A percentile compares a stretch with the other conserved stretches of the same genome.
Evolutionary conservation across 2,113 vertebrate genomes (phyloP).

Genomic region (Plectropomus leopardus): DNA sequence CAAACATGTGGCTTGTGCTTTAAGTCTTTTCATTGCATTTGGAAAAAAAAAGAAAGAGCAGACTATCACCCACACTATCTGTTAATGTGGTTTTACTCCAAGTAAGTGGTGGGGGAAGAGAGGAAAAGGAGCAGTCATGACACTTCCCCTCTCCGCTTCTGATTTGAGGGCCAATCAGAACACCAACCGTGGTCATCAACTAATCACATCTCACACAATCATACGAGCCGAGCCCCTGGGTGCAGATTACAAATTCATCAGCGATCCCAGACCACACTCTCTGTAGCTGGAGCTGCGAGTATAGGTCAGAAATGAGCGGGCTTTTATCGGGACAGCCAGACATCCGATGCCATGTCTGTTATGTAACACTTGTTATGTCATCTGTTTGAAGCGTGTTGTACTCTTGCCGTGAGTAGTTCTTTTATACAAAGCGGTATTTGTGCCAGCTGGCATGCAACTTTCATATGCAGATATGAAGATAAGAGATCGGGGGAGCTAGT

Average conservation of each 20-base stretch:
- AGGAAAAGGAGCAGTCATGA: conserved; percentile 31
- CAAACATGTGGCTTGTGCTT: neutral
- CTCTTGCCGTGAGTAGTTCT: conserved; percentile 60
- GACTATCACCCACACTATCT: neutral
- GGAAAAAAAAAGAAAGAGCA: neutral
- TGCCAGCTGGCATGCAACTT: conserved; percentile 77
- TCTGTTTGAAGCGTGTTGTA: conserved; percentile 61
- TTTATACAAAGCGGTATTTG: conserved; percentile 58
- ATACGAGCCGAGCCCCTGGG: conserved; percentile 50
- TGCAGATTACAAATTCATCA: conserved; percentile 69
- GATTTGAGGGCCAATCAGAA: conserved; percentile 71
- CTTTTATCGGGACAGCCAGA: conserved; percentile 59
- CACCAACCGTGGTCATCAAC: conserved; percentile 60
- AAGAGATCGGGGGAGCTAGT: conserved; percentile 48
- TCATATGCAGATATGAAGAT: conserved; percentile 70
- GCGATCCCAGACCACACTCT: conserved; percentile 44
- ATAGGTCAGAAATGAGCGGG: conserved; percentile 53
- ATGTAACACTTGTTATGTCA: conserved; percentile 79
- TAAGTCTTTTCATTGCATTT: conserved; percentile 1
- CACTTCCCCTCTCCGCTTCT: conserved; percentile 45
- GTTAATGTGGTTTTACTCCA: conserved; percentile 5
- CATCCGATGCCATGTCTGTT: conserved; percentile 62
- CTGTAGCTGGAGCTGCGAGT: conserved; percentile 24
- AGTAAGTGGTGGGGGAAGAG: conserved; percentile 15
- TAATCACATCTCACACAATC: conserved; percentile 72